Evolutionary conservation across 2,797 vertebrate species (phyloP).

Genomic region (Xenops minutus): DNA sequence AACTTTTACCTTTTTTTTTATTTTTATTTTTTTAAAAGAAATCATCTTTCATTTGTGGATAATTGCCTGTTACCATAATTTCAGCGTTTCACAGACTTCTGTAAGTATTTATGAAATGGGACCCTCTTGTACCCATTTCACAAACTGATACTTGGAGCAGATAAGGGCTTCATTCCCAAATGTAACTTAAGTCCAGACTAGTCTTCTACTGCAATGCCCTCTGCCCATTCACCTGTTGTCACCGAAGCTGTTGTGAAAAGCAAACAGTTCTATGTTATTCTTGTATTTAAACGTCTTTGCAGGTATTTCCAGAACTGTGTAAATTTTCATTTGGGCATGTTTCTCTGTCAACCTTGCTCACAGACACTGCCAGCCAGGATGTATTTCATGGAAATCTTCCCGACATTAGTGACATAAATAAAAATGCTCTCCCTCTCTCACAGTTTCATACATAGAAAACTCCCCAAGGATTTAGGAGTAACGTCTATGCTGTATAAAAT

Average conservation of each 20-base stretch:
- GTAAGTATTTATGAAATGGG: not conserved
- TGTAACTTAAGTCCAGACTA: not conserved
- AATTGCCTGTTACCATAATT: not conserved
- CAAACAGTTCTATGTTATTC: not conserved
- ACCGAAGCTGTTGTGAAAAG: not conserved
- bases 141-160: not conserved
- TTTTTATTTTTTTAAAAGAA: not conserved
- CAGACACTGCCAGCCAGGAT: not conserved
- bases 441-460: not conserved
- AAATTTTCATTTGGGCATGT: not conserved
- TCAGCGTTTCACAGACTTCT: not conserved
- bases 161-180: not conserved
- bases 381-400: not conserved
- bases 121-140: not conserved
- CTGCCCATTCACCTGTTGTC: not conserved
- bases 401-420: not conserved
- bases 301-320: not conserved
- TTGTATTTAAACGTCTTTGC: not conserved
- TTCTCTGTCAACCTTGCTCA: not conserved
- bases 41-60: not conserved
- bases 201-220: not conserved
- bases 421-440: not conserved
- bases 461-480: not conserved
- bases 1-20: not conserved
- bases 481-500: not conserved